Base-by-base conservation (phyloP, 1,140 invertebrate species). In the Zophobas morio region DNA sequence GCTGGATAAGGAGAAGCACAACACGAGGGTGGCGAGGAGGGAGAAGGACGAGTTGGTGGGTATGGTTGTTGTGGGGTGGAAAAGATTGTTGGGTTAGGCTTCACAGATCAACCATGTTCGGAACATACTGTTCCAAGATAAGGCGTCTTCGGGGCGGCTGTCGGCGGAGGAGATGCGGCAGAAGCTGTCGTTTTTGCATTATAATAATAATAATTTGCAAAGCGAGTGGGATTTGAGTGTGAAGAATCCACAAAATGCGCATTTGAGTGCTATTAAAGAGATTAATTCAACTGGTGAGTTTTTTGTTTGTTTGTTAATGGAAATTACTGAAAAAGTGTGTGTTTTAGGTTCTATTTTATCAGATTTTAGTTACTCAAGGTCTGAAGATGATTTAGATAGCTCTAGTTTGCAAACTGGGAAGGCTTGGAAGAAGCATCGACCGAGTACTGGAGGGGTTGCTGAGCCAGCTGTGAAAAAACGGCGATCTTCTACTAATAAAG, bases 301-400 rank as follows among this genome's bases (percentile, higher is more conserved):
- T 20, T 40, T 33, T 60, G 71, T 56, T 35, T 70, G 5, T 5
- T 76, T 53, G 20, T 47, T 20, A 0, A 51, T 36, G 1, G 20
- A n/a, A 70, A 47, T 70, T 46, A 34, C 39, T 77, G 63, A 60
- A 20, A 20, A 20, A 60, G 51, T 8, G 78, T 60, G 54, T 76
- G 63, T 82, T 81, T 34, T 82, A 90, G 92, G 92, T 32, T 94
- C 93, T 1, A 85, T 95, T 40, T 84, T 95, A 42, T 93, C 93
- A 0, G 94, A 96, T 82, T 88, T 95, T 79, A 96, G 94, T 75
- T 94, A 94, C 81, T 96, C 96, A 2, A 92, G 93, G 56, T 97
- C 95, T 0, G 95, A 96, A 82, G 95, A 97, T 85, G 95, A 97
- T 87, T 88, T 96, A 66, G 93, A 94, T 71, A 85, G 89, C 47